Percentiles rank a stretch among this genome's conserved stretches.
Conservation (phyloP, 2,113 vertebrate genomes). For the Synodontis membranacea region DNA sequence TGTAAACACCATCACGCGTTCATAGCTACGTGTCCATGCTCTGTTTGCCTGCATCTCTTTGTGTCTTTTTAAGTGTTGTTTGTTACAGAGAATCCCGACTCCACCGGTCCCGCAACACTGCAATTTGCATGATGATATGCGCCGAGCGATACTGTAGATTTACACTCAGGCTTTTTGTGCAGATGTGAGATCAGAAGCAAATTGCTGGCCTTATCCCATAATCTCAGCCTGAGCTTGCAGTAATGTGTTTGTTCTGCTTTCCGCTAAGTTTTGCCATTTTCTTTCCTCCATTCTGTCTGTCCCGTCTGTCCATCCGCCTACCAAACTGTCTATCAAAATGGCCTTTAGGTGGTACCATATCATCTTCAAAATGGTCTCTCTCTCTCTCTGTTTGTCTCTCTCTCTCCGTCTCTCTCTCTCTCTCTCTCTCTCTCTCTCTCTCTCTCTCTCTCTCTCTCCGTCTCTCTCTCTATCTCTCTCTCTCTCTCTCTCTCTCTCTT, state of each 20-base stretch:
- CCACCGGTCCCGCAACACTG: background rate
- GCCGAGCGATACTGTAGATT: constrained; percentile 41
- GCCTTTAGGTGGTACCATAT: background rate
- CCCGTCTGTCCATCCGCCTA: background rate
- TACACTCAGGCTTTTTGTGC: constrained; percentile 30
- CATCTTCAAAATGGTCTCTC: background rate
- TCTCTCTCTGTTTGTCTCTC: background rate
- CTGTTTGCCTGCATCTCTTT: background rate
- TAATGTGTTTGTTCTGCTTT: constrained; percentile 51
- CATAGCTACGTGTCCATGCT: background rate
- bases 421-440: background rate
- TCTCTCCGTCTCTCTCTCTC: background rate
- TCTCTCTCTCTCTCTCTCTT: background rate
- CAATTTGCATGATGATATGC: constrained; percentile 47
- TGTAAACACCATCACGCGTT: constrained; percentile 9
- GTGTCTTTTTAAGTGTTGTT: background rate
- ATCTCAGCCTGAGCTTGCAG: constrained; percentile 44
- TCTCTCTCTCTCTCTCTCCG: constrained; percentile 7
- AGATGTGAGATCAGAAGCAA: constrained; percentile 47
- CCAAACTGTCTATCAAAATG: constrained; percentile 3
- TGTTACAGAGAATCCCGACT: background rate
- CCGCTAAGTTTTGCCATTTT: constrained; percentile 20
- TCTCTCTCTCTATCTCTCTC: background rate
- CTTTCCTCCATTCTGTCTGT: constrained; percentile 2
- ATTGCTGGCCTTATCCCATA: constrained; percentile 52